A percentile compares a stretch with the other conserved stretches of the same genome.
These are phyloP conservation scores for Drosophila subobscura DNA, from an alignment of 1,140 invertebrate genomes.

Conservation along the genomic window DNA sequence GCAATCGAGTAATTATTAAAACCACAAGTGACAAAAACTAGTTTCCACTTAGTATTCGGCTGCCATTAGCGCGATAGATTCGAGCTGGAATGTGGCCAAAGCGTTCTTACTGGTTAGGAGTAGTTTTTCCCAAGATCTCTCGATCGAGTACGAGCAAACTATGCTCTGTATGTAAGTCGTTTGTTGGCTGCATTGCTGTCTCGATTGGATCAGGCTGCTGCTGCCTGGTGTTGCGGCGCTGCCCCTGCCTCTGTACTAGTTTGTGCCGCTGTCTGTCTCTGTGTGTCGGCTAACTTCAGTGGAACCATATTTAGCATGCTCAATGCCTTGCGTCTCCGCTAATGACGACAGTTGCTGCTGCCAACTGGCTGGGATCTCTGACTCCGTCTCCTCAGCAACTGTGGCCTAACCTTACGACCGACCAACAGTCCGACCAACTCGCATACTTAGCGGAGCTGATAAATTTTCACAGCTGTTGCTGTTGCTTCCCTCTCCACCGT, in stretches of 20 bases:
- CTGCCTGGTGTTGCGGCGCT: conserved; percentile 14
- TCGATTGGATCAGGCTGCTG: conserved; percentile 24
- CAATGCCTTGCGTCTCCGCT: conserved; percentile 65
- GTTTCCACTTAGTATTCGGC: too few relatives aligned
- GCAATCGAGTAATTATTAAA: too few relatives aligned
- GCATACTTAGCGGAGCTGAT: conserved; percentile 38
- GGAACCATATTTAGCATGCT: conserved; percentile 76
- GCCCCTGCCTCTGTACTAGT: conserved; percentile 36
- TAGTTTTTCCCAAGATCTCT: conserved; percentile 44
- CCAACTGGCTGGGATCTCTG: conserved; percentile 27
- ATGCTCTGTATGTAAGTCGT: conserved; percentile 43
- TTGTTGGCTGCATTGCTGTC: conserved; percentile 56
- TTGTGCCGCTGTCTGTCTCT: conserved; percentile 40
- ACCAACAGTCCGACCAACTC: too few relatives aligned
- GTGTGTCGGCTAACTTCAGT: conserved; percentile 74
- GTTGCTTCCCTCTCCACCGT: too few relatives aligned
- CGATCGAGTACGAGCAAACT: background rate
- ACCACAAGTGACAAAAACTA: too few relatives aligned
- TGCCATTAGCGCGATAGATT: too few relatives aligned
- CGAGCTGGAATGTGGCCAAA: conserved; percentile 2
- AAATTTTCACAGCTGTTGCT: conserved; percentile 72
- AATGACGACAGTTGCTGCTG: conserved; percentile 69
- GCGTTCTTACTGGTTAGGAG: conserved; percentile 1
- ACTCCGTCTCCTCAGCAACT: conserved; percentile 17
- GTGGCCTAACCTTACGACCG: conserved; percentile 4